Conservation (phyloP, 2,113 vertebrate genomes). For the Pavo muticus region DNA sequence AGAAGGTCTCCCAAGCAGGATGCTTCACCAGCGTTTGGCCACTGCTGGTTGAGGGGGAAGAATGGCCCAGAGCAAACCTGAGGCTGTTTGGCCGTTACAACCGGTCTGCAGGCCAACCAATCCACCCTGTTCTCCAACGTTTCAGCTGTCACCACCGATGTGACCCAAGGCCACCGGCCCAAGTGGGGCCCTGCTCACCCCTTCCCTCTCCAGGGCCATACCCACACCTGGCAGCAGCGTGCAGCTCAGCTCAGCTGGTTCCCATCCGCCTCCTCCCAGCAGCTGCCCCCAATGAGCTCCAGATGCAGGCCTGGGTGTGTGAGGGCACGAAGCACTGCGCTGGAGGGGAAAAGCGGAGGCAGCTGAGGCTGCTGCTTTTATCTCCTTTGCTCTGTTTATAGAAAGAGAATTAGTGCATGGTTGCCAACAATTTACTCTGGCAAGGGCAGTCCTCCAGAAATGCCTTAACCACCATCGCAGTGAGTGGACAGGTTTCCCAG, state of each 20-base stretch:
- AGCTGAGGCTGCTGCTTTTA: not conserved
- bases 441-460: not conserved
- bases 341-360: not conserved
- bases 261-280: not conserved
- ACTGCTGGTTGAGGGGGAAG: not conserved
- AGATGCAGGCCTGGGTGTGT: constrained; percentile 26
- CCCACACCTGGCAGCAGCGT: not conserved
- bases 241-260: constrained; percentile 22
- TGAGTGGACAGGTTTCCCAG: accelerated
- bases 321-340: not conserved
- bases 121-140: accelerated
- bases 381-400: not conserved
- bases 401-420: not conserved
- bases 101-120: accelerated
- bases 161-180: not conserved
- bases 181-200: accelerated
- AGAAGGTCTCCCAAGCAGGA: not conserved
- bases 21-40: not conserved
- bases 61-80: not conserved
- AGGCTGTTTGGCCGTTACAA: not conserved
- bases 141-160: accelerated
- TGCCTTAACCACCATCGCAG: not conserved
- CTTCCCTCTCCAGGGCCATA: not conserved
- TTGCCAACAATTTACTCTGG: not conserved
- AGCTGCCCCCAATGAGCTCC: constrained; percentile 51